Base-by-base conservation (phyloP, 2,113 vertebrate genomes). In the Baryphthengus martii region DNA sequence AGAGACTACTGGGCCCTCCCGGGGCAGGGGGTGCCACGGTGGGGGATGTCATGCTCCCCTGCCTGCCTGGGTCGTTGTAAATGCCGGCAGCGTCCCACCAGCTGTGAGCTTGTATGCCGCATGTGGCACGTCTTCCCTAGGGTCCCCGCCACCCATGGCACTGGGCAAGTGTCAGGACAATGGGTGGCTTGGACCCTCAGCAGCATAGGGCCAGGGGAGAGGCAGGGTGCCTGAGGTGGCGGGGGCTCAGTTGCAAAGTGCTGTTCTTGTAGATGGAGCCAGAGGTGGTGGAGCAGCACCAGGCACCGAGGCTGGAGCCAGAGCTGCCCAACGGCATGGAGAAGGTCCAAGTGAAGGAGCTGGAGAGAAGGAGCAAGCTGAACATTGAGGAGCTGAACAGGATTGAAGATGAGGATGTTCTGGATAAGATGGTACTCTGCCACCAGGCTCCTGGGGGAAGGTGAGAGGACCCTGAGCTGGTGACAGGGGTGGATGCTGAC, bases 371-470 rank as follows among this genome's bases (percentile, higher is more conserved):
- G 10, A 97, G 95, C 92, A 98, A 98, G 13, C 90, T 99, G 92
- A 99, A 97, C 0, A 10, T 97, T 0, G 98, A 99, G 79, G 98
- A 99, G 89, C 97, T 99, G 94, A 98, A 95, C 75, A 98, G 98
- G 62, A 99, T 99, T 1, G 99, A 99, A 89, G 99, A 99, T 20
- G 99, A 99, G 88, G 98, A 98, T 19, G 92, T 99, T 80, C 98
- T 99, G 83, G 99, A 99, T 97, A 99, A 99, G 97, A 99, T 99
- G 99, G 99, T 99, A 98, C 6, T 59, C 24, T 5, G 26, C 35
- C 1, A 7, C 77, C 0, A 6, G 26, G 62, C 19, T 90, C 10
- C 25, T 53, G 29, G 39, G 61, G 67, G 20, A 70, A 78, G 62
- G 11, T 2, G 13, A 75, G 85, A 59, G 35, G 25, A 45, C 31